Evolutionary conservation across 2,113 vertebrate genomes (phyloP).

Genomic region (Strix uralensis): DNA sequence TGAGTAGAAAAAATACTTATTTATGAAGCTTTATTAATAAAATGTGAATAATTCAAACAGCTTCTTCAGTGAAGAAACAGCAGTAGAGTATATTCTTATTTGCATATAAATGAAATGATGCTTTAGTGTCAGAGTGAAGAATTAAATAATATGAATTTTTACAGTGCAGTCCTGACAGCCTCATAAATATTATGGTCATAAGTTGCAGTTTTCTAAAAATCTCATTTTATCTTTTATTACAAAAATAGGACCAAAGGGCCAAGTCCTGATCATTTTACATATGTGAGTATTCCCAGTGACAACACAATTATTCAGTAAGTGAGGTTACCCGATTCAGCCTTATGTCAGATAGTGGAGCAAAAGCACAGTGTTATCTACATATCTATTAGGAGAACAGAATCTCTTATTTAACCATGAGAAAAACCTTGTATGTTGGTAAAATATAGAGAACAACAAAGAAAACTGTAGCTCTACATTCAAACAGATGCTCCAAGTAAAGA

Average conservation of each 20-base stretch:
- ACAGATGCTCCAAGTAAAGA: neutral
- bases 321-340: slow-evolving; percentile 42
- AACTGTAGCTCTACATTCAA: neutral
- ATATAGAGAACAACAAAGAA: neutral
- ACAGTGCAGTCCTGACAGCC: slow-evolving; percentile 47
- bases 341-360: slow-evolving; percentile 12
- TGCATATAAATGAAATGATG: slow-evolving; percentile 72
- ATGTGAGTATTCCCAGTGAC: slow-evolving; percentile 42
- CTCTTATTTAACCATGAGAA: neutral
- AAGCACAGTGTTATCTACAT: neutral
- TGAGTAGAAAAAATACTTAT: slow-evolving; percentile 55
- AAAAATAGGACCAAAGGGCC: slow-evolving; percentile 57
- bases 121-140: slow-evolving; percentile 70
- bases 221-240: slow-evolving; percentile 69
- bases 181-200: slow-evolving; percentile 68
- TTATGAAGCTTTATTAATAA: slow-evolving; percentile 67
- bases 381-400: slow-evolving; percentile 15
- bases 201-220: slow-evolving; percentile 65
- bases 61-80: slow-evolving; percentile 53
- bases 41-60: slow-evolving; percentile 66
- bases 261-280: slow-evolving; percentile 46
- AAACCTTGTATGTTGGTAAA: neutral
- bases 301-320: slow-evolving; percentile 54
- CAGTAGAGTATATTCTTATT: slow-evolving; percentile 54
- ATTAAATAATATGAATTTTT: slow-evolving; percentile 71